A percentile compares a stretch with the other conserved stretches of the same genome.
These are phyloP conservation scores for Gryllus longicercus DNA, from an alignment of 2,888 invertebrate genomes.

Conservation along the genomic window DNA sequence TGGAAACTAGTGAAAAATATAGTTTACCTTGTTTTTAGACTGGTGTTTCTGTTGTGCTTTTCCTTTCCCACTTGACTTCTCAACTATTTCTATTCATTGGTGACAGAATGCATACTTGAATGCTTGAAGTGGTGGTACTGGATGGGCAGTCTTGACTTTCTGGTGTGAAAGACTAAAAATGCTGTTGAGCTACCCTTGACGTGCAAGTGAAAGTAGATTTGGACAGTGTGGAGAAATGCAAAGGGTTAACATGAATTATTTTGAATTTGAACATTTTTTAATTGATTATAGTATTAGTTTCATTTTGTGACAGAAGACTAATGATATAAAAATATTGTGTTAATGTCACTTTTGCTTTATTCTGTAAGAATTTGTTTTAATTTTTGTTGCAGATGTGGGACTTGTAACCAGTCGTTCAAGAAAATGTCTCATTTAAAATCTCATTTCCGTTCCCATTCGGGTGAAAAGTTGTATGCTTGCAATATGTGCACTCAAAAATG, in stretches of 20 bases:
- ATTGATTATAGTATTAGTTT: neutral
- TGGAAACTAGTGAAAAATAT: too few relatives aligned
- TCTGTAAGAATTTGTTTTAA: neutral
- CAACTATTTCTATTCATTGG: too few relatives aligned
- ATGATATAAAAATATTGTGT: neutral
- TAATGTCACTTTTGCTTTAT: too few relatives aligned
- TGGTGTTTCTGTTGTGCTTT: slow-evolving; percentile 29
- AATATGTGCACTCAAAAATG: slow-evolving; percentile 46
- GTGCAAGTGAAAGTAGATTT: too few relatives aligned
- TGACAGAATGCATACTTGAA: too few relatives aligned
- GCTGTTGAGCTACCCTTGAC: too few relatives aligned
- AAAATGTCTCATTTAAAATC: slow-evolving; percentile 50
- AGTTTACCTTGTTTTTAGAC: slow-evolving; percentile 29
- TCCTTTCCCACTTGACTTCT: too few relatives aligned
- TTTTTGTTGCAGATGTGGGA: slow-evolving; percentile 43
- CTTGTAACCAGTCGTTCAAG: slow-evolving; percentile 49
- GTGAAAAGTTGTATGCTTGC: slow-evolving; percentile 46
- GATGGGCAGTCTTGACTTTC: too few relatives aligned
- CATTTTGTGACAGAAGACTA: neutral
- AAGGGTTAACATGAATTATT: neutral
- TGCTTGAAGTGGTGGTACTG: too few relatives aligned
- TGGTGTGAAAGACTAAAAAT: too few relatives aligned
- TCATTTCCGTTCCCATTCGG: slow-evolving; percentile 49
- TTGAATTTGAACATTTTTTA: neutral
- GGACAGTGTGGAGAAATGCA: too few relatives aligned